A percentile compares a stretch with the other conserved stretches of the same genome.
Conservation (phyloP, 2,797 vertebrate genomes). For the Microhierax caerulescens region DNA sequence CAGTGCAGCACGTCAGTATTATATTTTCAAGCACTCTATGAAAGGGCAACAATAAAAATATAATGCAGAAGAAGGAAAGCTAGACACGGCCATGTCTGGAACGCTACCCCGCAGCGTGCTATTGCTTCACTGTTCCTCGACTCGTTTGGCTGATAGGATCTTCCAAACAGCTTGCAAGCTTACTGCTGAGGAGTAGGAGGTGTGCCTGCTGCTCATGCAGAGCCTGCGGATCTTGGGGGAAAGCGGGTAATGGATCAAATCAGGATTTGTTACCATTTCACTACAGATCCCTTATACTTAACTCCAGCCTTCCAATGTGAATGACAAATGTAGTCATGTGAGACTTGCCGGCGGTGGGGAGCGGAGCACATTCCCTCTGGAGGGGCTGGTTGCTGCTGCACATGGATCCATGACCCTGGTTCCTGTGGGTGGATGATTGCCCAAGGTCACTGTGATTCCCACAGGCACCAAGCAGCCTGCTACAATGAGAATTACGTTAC, state of each 20-base stretch:
- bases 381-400: not conserved
- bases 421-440: not conserved
- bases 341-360: not conserved
- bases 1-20: not conserved
- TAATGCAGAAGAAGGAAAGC: not conserved
- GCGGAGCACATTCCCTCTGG: fast-evolving
- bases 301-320: not conserved
- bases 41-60: not conserved
- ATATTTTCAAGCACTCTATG: not conserved
- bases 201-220: not conserved
- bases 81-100: not conserved
- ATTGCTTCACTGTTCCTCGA: not conserved
- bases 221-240: not conserved
- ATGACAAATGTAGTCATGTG: not conserved
- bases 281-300: not conserved
- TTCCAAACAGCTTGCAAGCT: not conserved
- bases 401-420: not conserved
- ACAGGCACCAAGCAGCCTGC: not conserved
- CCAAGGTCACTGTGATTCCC: fast-evolving
- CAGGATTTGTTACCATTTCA: not conserved
- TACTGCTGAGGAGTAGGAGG: not conserved
- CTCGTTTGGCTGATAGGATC: not conserved
- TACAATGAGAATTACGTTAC: fast-evolving
- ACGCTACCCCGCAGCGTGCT: not conserved
- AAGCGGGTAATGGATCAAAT: not conserved